Conservation (phyloP, 2,113 vertebrate species). For the Passer montanus region DNA sequence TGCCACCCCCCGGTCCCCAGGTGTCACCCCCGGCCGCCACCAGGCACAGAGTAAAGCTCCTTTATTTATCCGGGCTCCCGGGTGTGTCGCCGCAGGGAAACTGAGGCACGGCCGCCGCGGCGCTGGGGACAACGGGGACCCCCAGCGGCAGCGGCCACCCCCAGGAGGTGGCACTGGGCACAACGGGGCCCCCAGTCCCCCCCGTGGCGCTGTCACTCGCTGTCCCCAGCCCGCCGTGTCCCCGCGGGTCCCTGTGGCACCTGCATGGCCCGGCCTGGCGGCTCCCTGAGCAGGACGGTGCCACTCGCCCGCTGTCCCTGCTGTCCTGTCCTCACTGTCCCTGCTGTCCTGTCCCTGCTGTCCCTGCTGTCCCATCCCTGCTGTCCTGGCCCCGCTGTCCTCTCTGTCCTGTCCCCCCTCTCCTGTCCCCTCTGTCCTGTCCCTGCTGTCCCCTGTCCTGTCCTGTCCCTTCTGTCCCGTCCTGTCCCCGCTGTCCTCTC, state of each 20-base stretch:
- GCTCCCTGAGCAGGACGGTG: slow-evolving; percentile 34
- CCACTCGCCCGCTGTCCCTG: not conserved
- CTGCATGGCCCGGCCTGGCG: fast-evolving
- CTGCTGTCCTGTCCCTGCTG: too few species aligned
- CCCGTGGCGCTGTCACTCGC: not conserved
- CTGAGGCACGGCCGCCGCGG: not conserved
- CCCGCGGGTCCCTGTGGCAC: not conserved
- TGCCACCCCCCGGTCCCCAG: not conserved
- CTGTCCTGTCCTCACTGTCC: too few species aligned
- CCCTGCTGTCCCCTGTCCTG: too few species aligned
- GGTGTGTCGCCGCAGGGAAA: not conserved
- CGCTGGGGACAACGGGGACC: not conserved
- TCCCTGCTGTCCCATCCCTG: too few species aligned
- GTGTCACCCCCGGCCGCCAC: not conserved
- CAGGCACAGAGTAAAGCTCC: slow-evolving; percentile 32
- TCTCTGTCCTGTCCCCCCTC: too few species aligned
- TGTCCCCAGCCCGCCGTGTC: not conserved
- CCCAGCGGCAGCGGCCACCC: not conserved
- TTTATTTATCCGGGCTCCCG: slow-evolving; percentile 1
- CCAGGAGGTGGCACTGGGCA: not conserved
- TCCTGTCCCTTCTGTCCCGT: too few species aligned
- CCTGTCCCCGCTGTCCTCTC: too few species aligned
- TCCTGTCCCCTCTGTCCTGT: too few species aligned
- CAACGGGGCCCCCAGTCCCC: not conserved
- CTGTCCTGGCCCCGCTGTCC: not conserved